Evolutionary conservation across 2,113 vertebrate species (phyloP).

Genomic region (Sula dactylatra): DNA sequence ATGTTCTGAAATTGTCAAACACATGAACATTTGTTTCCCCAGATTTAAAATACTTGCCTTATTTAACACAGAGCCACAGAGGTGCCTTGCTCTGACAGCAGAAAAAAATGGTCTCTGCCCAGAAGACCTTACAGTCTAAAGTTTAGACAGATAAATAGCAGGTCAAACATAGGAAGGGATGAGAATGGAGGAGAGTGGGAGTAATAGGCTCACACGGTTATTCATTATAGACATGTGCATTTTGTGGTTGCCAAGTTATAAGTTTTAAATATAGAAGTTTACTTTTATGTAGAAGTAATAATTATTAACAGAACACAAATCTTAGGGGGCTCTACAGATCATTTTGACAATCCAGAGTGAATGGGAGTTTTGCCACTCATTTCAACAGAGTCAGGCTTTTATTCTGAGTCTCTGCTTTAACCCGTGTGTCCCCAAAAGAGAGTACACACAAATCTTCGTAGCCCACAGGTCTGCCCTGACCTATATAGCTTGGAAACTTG

Average conservation of each 20-base stretch:
- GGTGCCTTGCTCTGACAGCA: neutral
- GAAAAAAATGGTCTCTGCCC: neutral
- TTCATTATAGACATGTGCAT: constrained; percentile 53
- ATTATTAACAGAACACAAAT: constrained; percentile 66
- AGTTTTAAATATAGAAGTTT: constrained; percentile 63
- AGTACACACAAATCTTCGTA: neutral
- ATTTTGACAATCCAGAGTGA: constrained; percentile 44
- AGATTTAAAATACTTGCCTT: constrained; percentile 2
- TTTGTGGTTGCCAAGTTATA: constrained; percentile 53
- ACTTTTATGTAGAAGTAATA: constrained; percentile 68
- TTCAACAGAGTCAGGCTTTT: constrained; percentile 4
- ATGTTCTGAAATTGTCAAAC: constrained; percentile 17
- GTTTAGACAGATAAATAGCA: neutral
- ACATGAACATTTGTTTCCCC: constrained; percentile 11
- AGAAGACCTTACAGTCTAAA: neutral
- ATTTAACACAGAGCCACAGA: neutral
- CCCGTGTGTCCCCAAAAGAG: neutral
- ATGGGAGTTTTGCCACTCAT: constrained; percentile 47
- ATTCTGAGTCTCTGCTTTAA: neutral
- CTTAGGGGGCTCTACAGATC: constrained; percentile 35
- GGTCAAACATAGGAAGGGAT: neutral
- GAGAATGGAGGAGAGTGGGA: neutral
- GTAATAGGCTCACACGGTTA: constrained; percentile 1
- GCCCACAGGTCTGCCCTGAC: neutral
- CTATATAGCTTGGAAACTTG: neutral